Evolutionary conservation across 1,140 invertebrate genomes (phyloP).

Genomic region (Psix sp.): DNA sequence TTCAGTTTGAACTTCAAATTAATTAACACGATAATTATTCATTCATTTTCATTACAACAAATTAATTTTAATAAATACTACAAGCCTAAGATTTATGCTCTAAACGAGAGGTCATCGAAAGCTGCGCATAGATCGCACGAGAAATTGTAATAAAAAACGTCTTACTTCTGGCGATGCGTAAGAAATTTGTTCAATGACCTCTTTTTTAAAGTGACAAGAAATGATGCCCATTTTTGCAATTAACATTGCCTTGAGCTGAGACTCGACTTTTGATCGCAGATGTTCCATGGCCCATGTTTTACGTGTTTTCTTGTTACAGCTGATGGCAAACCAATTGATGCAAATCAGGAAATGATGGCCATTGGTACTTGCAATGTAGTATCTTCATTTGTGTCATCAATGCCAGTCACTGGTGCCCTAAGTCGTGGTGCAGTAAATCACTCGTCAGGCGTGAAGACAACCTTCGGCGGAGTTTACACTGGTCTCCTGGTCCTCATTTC

Average conservation of each 20-base stretch:
- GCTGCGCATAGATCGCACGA: conserved; percentile 3
- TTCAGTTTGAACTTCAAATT: too few relatives aligned
- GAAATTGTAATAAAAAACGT: conserved; percentile 12
- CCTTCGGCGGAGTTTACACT: conserved; percentile 87
- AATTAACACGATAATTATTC: too few relatives aligned
- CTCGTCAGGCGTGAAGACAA: conserved; percentile 88
- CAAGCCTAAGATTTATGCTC: conserved; percentile 18
- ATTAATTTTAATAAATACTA: too few relatives aligned
- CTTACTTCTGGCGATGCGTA: neutral
- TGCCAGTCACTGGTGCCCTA: conserved; percentile 90
- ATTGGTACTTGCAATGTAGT: conserved; percentile 88
- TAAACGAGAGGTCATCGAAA: conserved; percentile 21
- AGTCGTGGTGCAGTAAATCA: conserved; percentile 92
- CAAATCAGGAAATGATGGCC: conserved; percentile 88
- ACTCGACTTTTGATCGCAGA: too few relatives aligned
- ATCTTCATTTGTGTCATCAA: conserved; percentile 89
- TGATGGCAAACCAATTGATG: conserved; percentile 83
- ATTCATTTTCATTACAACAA: too few relatives aligned
- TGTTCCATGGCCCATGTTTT: too few relatives aligned
- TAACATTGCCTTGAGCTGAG: too few relatives aligned
- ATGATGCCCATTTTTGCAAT: too few relatives aligned
- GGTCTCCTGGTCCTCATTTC: conserved; percentile 86
- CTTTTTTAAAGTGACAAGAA: too few relatives aligned
- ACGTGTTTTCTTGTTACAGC: too few relatives aligned
- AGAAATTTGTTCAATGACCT: conserved; percentile 11